These are phyloP conservation scores for Azemiops feae DNA, from an alignment of 2,113 vertebrate species.

Conservation along the genomic window DNA sequence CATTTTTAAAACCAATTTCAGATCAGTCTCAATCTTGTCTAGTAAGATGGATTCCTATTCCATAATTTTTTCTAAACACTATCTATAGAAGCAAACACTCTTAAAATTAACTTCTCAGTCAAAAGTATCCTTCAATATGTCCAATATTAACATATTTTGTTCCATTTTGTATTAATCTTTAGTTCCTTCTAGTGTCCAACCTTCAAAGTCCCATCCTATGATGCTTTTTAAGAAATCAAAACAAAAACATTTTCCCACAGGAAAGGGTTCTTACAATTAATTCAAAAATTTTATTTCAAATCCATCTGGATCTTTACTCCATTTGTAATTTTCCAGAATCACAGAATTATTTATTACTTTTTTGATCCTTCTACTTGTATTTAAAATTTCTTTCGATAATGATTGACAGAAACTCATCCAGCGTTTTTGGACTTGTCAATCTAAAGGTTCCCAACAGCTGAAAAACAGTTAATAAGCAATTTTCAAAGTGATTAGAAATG, in stretches of 20 bases:
- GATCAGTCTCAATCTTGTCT: neutral
- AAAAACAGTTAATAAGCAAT: neutral
- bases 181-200: neutral
- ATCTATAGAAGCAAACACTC: neutral
- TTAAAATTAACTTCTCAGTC: neutral
- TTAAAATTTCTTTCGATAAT: neutral
- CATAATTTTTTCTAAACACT: neutral
- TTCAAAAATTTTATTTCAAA: neutral
- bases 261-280: neutral
- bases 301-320: neutral
- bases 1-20: neutral
- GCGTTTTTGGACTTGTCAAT: neutral
- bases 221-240: neutral
- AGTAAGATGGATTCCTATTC: neutral
- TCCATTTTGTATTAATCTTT: neutral
- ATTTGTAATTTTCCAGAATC: neutral
- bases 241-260: neutral
- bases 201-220: neutral
- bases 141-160: neutral
- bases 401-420: neutral
- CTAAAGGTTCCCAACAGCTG: neutral
- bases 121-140: neutral
- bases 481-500: neutral
- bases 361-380: neutral
- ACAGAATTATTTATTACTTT: neutral